Conservation (phyloP, 2,113 vertebrate species). For the crab-eating macaque (Macaca fascicularis) region T2T-MFA8v1.1 NC_088375.1:20326001-20326500, state of each 20-base stretch:
- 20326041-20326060: no score
- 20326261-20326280: not conserved
- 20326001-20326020: not conserved
- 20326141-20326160: not conserved
- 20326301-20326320: not conserved
- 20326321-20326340: not conserved
- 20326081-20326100: not conserved
- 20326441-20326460: not conserved
- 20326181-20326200: conserved; percentile 36
- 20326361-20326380: no score
- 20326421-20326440: not conserved
- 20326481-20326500: not conserved
- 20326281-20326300: not conserved
- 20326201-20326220: not conserved
- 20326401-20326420: not conserved
- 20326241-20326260: not conserved
- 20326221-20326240: not conserved
- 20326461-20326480: not conserved
- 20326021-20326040: not conserved
- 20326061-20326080: not conserved
- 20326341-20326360: not conserved
- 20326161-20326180: not conserved
- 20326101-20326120: not conserved
- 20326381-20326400: not conserved
- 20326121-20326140: not conserved